Evolutionary conservation across 1,140 invertebrate species (phyloP).

Genomic region (Colletes latitarsis): DNA sequence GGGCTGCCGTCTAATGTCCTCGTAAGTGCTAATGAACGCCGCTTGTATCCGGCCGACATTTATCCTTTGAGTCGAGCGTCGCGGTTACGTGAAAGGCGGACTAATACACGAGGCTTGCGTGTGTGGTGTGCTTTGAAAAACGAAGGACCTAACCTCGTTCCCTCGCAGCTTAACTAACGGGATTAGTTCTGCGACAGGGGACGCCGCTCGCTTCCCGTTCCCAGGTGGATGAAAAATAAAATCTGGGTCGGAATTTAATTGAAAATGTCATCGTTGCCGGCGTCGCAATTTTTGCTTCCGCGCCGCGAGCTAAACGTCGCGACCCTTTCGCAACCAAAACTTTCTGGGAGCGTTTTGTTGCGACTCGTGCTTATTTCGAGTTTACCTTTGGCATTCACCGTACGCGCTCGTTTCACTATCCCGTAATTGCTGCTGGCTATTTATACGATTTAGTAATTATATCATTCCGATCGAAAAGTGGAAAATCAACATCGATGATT

Average conservation of each 20-base stretch:
- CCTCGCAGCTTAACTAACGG: background rate
- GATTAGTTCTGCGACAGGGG: background rate
- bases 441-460: too few relatives aligned
- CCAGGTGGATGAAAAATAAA: constrained; percentile 4
- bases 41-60: constrained; percentile 61
- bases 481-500: too few relatives aligned
- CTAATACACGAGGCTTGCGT: constrained; percentile 11
- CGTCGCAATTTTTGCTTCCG: background rate
- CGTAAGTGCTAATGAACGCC: constrained; percentile 60
- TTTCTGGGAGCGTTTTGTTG: background rate
- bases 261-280: background rate
- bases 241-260: constrained; percentile 2
- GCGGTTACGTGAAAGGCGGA: constrained; percentile 52
- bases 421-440: too few relatives aligned
- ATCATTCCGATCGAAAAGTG: too few relatives aligned
- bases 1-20: constrained; percentile 62
- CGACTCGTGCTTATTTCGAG: too few relatives aligned
- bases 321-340: background rate
- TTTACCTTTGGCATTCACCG: too few relatives aligned
- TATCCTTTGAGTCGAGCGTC: constrained; percentile 61
- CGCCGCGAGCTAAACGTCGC: background rate
- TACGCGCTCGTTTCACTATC: too few relatives aligned
- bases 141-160: background rate
- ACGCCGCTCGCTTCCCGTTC: background rate
- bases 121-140: constrained; percentile 29